Evolutionary conservation across 2,888 invertebrate genomes (phyloP).

Genomic region (Trachelus iudaicus): DNA sequence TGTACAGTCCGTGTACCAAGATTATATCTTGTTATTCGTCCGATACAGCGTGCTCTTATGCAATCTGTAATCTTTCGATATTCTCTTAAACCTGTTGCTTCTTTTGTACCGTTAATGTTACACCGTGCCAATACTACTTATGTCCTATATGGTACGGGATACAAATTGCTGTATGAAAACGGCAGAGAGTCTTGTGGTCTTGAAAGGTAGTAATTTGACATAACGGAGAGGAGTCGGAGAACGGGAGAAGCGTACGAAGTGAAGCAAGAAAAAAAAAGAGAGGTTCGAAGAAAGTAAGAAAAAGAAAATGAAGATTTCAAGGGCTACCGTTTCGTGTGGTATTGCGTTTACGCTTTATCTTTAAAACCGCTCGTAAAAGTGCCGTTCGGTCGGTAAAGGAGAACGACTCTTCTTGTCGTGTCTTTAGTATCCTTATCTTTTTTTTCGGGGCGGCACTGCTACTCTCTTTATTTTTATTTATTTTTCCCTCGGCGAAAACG

Average conservation of each 20-base stretch:
- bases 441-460: neutral
- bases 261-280: neutral
- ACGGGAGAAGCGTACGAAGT: neutral
- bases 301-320: neutral
- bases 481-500: neutral
- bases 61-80: neutral
- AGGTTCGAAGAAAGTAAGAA: neutral
- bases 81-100: neutral
- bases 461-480: neutral
- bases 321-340: neutral
- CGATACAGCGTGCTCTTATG: neutral
- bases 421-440: neutral
- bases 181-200: neutral
- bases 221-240: neutral
- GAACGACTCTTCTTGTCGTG: neutral
- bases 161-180: neutral
- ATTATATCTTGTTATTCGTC: neutral
- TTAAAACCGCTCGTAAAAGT: neutral
- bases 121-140: neutral
- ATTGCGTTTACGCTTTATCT: neutral
- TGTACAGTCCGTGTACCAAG: neutral
- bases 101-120: neutral
- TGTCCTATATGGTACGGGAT: neutral
- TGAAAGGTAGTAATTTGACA: constrained; percentile 5
- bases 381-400: neutral